Percentiles rank a stretch among this genome's conserved stretches.
These are phyloP conservation scores for Mercenaria mercenaria DNA, from an alignment of 1,140 invertebrate genomes.

Conservation along the genomic window DNA sequence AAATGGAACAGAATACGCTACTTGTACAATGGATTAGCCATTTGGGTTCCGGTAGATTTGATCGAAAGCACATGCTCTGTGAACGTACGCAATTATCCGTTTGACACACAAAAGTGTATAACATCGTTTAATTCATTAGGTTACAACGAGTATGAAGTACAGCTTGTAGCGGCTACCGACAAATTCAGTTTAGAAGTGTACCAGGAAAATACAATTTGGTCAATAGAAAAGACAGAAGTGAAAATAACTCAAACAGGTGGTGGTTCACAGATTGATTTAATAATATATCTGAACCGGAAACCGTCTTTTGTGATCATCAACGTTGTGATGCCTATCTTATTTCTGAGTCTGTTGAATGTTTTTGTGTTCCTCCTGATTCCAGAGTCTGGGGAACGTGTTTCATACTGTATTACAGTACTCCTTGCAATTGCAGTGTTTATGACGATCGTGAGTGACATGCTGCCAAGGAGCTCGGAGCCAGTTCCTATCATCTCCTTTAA, in stretches of 20 bases:
- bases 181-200: background rate
- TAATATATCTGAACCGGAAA: background rate
- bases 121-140: background rate
- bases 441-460: slow-evolving; percentile 88
- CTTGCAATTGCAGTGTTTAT: slow-evolving; percentile 88
- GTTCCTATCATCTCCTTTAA: slow-evolving; percentile 73
- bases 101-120: slow-evolving; percentile 29
- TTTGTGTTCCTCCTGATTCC: slow-evolving; percentile 88
- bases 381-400: slow-evolving; percentile 88
- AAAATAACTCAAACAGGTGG: background rate
- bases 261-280: background rate
- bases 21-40: background rate
- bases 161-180: background rate
- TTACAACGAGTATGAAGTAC: background rate
- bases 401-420: slow-evolving; percentile 88
- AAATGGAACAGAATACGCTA: slow-evolving; percentile 44
- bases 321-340: slow-evolving; percentile 88
- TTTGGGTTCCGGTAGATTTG: slow-evolving; percentile 1
- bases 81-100: slow-evolving; percentile 24
- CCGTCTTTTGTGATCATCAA: slow-evolving; percentile 86
- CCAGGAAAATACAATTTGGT: background rate
- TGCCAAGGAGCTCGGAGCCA: slow-evolving; percentile 88
- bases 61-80: slow-evolving; percentile 32
- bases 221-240: background rate
- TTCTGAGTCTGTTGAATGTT: slow-evolving; percentile 87